Conservation (phyloP, 2,797 vertebrate genomes). For the Gymnocypris eckloni region DNA sequence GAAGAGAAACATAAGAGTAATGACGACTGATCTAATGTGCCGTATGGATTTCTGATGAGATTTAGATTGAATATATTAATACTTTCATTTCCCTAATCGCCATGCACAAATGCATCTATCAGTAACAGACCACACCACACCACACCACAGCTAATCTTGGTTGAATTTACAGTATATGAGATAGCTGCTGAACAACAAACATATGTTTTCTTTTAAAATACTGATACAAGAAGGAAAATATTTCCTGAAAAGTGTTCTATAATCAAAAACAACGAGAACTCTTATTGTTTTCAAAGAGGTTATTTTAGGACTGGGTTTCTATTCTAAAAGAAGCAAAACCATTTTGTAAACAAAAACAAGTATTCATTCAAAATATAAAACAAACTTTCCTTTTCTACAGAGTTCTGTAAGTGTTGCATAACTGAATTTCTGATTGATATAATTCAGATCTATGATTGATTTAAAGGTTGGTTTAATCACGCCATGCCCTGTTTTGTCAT, state of each 20-base stretch:
- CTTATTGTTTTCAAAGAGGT: background rate
- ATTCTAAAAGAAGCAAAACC: background rate
- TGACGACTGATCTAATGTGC: background rate
- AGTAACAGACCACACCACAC: background rate
- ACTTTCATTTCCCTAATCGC: background rate
- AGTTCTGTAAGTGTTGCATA: background rate
- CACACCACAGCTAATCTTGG: background rate
- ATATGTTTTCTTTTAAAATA: background rate
- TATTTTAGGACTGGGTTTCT: background rate
- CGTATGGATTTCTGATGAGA: background rate
- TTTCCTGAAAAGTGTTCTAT: background rate
- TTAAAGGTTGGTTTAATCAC: background rate
- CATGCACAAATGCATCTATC: background rate
- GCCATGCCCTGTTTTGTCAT: background rate
- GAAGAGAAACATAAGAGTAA: background rate
- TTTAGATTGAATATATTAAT: background rate
- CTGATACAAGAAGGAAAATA: background rate
- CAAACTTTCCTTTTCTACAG: background rate
- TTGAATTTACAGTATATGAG: background rate
- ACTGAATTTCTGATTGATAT: background rate
- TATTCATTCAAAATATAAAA: background rate
- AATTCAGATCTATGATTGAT: background rate
- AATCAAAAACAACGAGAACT: background rate
- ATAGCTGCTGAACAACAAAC: background rate
- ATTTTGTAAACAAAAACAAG: background rate